Evolutionary conservation across 2,888 invertebrate species (phyloP).

Genomic region (Adelognathus sp.): DNA sequence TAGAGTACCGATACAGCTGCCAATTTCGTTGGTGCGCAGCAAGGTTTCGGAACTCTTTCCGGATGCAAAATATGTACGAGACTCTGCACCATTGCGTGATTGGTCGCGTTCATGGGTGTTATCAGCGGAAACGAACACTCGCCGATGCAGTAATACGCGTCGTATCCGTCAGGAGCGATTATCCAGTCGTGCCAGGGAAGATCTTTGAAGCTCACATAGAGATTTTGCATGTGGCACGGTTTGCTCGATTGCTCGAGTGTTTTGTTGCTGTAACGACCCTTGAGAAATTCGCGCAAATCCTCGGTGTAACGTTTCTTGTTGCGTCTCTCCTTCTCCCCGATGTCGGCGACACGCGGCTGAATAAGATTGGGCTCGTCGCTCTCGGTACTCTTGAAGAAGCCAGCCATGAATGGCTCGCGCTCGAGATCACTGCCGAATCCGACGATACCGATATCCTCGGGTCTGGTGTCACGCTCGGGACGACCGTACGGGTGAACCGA

Average conservation of each 20-base stretch:
- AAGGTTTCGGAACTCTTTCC: slow-evolving; percentile 90
- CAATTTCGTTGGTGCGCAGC: slow-evolving; percentile 94
- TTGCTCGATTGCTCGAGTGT: slow-evolving; percentile 78
- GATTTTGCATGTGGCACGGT: slow-evolving; percentile 91
- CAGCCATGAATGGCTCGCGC: slow-evolving; percentile 94
- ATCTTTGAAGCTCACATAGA: slow-evolving; percentile 95
- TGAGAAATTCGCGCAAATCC: slow-evolving; percentile 13
- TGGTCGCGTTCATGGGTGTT: slow-evolving; percentile 95
- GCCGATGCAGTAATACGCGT: slow-evolving; percentile 94
- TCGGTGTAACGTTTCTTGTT: neutral
- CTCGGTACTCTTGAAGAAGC: slow-evolving; percentile 87
- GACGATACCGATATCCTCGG: slow-evolving; percentile 91
- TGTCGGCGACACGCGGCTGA: slow-evolving; percentile 60
- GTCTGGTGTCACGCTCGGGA: slow-evolving; percentile 87
- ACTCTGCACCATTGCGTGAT: slow-evolving; percentile 96
- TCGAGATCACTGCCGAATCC: slow-evolving; percentile 89
- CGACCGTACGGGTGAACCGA: slow-evolving; percentile 87
- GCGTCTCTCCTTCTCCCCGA: neutral
- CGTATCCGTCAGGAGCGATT: slow-evolving; percentile 95
- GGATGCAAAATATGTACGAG: slow-evolving; percentile 91
- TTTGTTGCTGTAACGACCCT: slow-evolving; percentile 74
- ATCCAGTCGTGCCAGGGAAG: slow-evolving; percentile 96
- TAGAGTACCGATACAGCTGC: slow-evolving; percentile 93
- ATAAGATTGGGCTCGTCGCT: slow-evolving; percentile 61
- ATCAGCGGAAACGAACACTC: slow-evolving; percentile 95